Conservation (phyloP, 2,888 invertebrate species). For the Syrphus vitripennis region DNA sequence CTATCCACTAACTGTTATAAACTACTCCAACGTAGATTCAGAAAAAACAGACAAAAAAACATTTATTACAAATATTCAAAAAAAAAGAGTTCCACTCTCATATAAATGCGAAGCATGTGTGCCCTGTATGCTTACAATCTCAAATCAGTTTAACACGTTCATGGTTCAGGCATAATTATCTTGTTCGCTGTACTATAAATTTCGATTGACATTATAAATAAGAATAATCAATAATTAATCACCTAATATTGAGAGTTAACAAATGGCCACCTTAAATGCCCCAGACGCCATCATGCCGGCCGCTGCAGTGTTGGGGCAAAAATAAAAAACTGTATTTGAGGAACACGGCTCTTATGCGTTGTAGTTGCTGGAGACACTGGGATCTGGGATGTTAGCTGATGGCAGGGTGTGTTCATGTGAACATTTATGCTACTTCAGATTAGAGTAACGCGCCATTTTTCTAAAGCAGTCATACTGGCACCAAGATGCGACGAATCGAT, state of each 20-base stretch:
- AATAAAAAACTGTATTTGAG: background rate
- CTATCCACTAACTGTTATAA: no score
- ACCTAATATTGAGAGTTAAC: constrained; percentile 41
- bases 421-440: background rate
- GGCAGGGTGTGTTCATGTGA: constrained; percentile 5
- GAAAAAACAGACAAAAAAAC: no score
- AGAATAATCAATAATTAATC: constrained; percentile 49
- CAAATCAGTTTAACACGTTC: background rate
- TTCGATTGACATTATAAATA: constrained; percentile 36
- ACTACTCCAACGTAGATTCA: no score
- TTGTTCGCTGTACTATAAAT: constrained; percentile 4
- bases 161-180: background rate
- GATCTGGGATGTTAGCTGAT: background rate
- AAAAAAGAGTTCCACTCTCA: background rate
- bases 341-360: background rate
- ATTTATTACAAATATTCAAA: background rate
- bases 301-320: background rate
- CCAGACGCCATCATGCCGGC: background rate
- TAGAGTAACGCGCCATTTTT: background rate
- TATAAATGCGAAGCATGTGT: background rate
- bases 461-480: constrained; percentile 4
- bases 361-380: background rate
- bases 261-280: constrained; percentile 35
- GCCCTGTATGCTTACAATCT: background rate
- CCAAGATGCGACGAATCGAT: constrained; percentile 40